phyloP scores from a whole-genome alignment of 2,113 vertebrate genomes.

The Melanotaenia duboulayi region DNA sequence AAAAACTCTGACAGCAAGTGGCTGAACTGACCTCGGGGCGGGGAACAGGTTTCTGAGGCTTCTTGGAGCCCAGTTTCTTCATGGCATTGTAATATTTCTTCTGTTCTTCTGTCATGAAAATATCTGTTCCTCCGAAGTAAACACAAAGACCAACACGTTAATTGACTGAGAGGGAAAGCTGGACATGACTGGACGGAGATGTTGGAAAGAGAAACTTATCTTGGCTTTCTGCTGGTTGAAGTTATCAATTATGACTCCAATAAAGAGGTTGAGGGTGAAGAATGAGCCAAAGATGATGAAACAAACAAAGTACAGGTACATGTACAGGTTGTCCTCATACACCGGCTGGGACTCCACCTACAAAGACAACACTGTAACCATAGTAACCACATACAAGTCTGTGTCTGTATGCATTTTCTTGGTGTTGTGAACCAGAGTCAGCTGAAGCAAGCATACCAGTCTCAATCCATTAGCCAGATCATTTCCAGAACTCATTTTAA shows the following conservation, averaged over 20 bases:
- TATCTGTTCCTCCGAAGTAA: constrained; percentile 94
- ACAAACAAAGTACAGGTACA: constrained; percentile 74
- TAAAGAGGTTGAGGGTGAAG: constrained; percentile 77
- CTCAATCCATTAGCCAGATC: neutral
- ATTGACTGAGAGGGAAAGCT: constrained; percentile 3
- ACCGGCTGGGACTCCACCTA: constrained; percentile 65
- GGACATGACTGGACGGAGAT: too few relatives aligned
- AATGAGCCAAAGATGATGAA: constrained; percentile 78
- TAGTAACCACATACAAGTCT: neutral
- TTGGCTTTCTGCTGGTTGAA: constrained; percentile 75
- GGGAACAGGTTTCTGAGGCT: constrained; percentile 94
- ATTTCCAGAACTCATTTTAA: neutral
- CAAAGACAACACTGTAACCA: constrained; percentile 1
- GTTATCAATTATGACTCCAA: constrained; percentile 76
- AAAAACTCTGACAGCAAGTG: neutral
- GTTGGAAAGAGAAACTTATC: constrained; percentile 56
- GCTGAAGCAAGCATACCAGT: too few relatives aligned
- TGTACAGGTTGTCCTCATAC: constrained; percentile 71
- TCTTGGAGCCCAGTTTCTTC: constrained; percentile 96
- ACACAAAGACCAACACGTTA: constrained; percentile 7
- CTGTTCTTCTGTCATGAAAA: constrained; percentile 98
- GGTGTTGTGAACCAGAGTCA: neutral
- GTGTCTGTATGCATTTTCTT: neutral
- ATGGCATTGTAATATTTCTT: constrained; percentile 98
- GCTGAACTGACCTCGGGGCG: constrained; percentile 85